Evolutionary conservation across 1,140 invertebrate species (phyloP), one percentile per base, ranked within the genome.

Genomic region (Laodelphax striatellus): DNA sequence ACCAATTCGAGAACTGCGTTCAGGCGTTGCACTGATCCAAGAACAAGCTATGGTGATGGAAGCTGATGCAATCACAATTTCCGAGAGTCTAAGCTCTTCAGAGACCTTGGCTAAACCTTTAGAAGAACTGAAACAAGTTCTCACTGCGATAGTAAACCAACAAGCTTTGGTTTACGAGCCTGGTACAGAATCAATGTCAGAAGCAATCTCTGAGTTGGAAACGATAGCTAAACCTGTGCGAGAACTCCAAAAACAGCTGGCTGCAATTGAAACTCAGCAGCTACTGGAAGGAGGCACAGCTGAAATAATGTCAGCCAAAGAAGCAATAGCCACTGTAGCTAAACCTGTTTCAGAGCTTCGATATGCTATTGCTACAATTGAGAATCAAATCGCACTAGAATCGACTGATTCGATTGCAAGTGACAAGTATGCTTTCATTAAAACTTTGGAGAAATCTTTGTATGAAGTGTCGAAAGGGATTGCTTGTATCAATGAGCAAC

Each of bases 81-180:
- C 53, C 19, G 41, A 60, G n/a, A 59, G 61, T 57, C 19, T 55
- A 6, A 63, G 44, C 41, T 65, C 68, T 46, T 41, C 70, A 44
- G 62, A 67, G 58, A 62, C 63, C 4, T 22, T 70, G 11, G 63
- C 63, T 28, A 38, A 62, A 14, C 66, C 68, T 14, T 74, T 86
- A 46, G 79, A 81, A 66, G 73, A 76, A 38, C 68, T 86, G 11
- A 79, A 84, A 67, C 77, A 81, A 70, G 79, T 54, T 16, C 53
- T 60, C 10, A 21, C 28, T 42, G 22, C 34, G 3, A 55, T 60
- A 9, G 46, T 53, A 28, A 53, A 60, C n/a, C 59, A 60, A 44
- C 59, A 55, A 60, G 17, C 38, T 2, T 8, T 60, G 21, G 16
- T 60, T 38, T 54, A 54, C 54, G 58, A 60, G 55, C 34, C 53